phyloP scores from a whole-genome alignment of 2,888 invertebrate genomes.

The Biston betularia region DNA sequence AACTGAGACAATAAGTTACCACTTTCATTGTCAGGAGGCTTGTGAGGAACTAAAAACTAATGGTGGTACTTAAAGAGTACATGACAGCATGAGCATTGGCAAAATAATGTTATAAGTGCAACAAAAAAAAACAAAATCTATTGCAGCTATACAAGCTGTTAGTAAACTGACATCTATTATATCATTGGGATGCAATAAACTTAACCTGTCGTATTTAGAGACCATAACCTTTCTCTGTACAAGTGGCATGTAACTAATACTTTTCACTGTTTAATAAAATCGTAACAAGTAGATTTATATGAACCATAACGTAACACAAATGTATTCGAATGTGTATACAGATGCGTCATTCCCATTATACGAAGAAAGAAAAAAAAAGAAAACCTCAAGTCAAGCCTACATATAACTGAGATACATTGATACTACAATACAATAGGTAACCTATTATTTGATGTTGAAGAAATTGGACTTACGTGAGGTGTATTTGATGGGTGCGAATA shows the following conservation, averaged over 20 bases:
- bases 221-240: slow-evolving; percentile 11
- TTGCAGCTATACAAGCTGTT: background rate
- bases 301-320: background rate
- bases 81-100: no score
- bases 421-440: slow-evolving; percentile 21
- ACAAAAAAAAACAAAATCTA: no score
- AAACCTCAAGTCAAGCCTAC: slow-evolving; percentile 44
- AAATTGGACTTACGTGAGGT: slow-evolving; percentile 18
- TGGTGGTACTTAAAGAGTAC: no score
- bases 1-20: no score
- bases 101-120: no score
- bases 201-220: background rate
- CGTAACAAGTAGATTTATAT: background rate
- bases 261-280: background rate
- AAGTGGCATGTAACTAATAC: slow-evolving; percentile 6
- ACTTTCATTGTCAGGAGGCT: no score
- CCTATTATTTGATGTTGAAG: slow-evolving; percentile 5
- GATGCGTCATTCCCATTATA: slow-evolving; percentile 73
- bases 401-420: slow-evolving; percentile 19
- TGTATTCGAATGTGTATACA: slow-evolving; percentile 32
- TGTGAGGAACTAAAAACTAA: no score
- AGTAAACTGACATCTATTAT: background rate
- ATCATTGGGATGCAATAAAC: background rate
- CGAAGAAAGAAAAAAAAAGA: slow-evolving; percentile 60
- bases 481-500: slow-evolving; percentile 1